A percentile compares a stretch with the other conserved stretches of the same genome.
These are phyloP conservation scores for Archilochus colubris DNA, from an alignment of 2,113 vertebrate genomes.

Conservation along the genomic window DNA sequence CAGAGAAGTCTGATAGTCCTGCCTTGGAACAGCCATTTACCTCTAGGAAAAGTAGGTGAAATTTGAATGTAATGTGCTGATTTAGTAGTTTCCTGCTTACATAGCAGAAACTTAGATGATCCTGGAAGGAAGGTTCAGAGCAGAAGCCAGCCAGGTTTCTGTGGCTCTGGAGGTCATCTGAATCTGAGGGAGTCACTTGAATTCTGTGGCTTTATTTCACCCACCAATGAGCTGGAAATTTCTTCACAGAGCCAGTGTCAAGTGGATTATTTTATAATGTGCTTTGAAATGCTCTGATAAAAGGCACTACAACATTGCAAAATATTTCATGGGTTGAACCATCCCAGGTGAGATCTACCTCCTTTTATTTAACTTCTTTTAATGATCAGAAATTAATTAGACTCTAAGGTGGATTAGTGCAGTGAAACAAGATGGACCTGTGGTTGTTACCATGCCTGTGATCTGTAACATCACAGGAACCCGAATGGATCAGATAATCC, in stretches of 20 bases:
- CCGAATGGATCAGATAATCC: background rate
- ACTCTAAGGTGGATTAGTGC: background rate
- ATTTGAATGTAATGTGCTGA: background rate
- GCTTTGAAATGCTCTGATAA: slow-evolving; percentile 29
- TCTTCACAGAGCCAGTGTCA: background rate
- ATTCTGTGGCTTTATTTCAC: background rate
- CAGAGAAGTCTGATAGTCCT: background rate
- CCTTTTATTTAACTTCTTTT: slow-evolving; percentile 1
- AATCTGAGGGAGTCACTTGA: background rate
- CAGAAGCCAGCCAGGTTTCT: background rate
- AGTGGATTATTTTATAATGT: background rate
- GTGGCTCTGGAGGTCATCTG: background rate
- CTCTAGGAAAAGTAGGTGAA: background rate
- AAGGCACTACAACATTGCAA: background rate
- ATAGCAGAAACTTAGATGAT: background rate
- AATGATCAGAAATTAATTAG: background rate
- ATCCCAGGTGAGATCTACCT: background rate
- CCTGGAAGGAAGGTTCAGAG: background rate
- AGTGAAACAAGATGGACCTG: background rate
- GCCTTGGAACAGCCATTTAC: background rate
- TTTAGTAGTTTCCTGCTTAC: background rate
- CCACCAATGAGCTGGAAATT: background rate
- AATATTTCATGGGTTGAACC: background rate
- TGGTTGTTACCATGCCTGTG: background rate
- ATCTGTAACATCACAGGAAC: background rate